These are phyloP conservation scores for Macquaria ambigua DNA, from an alignment of 2,113 vertebrate genomes.

Conservation along the genomic window DNA sequence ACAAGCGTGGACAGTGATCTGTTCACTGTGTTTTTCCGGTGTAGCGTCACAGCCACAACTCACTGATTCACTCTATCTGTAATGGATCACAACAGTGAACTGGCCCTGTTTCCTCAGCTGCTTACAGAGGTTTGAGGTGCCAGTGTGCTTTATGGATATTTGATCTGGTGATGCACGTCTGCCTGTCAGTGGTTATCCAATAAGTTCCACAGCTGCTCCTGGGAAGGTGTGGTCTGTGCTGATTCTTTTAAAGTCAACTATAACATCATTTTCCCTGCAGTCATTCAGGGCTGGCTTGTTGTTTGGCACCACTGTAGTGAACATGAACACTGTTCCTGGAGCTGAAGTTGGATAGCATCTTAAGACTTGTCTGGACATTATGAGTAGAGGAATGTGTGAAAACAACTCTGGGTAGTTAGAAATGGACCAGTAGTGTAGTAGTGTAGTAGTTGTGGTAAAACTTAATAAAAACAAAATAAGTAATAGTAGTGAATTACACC, in stretches of 20 bases:
- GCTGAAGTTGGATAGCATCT: not conserved
- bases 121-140: not conserved
- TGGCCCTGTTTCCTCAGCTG: not conserved
- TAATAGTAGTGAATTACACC: not conserved
- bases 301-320: not conserved
- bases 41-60: not conserved
- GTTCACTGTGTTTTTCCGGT: conserved; percentile 9
- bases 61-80: conserved; percentile 23
- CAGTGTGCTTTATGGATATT: conserved; percentile 10
- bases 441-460: not conserved
- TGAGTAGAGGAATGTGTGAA: not conserved
- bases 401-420: not conserved
- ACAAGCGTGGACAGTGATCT: conserved; percentile 18
- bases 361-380: not conserved
- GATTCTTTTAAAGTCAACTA: conserved; percentile 18
- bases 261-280: not conserved
- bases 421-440: not conserved
- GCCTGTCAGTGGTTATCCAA: conserved; percentile 21
- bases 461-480: not conserved
- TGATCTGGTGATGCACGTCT: conserved; percentile 20
- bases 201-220: conserved; percentile 21
- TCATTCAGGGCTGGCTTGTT: conserved; percentile 19
- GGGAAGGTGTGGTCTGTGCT: not conserved
- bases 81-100: conserved; percentile 5
- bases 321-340: not conserved